phyloP scores from a whole-genome alignment of 2,888 invertebrate species.

The Troides helena region DNA sequence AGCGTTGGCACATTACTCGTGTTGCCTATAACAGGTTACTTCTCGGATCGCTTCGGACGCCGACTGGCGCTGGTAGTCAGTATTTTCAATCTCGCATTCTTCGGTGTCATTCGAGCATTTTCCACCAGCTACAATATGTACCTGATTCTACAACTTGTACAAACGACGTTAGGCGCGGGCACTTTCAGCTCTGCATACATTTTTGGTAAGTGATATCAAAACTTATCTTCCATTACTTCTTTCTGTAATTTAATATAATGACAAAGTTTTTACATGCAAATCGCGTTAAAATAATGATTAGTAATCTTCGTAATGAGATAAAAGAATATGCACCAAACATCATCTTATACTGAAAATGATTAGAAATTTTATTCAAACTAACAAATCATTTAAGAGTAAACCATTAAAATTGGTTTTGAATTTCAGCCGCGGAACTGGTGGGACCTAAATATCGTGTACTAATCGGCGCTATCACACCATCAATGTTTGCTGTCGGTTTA shows the following conservation, averaged over 20 bases:
- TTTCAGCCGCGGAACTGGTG: conserved; percentile 86
- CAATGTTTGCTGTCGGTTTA: conserved; percentile 87
- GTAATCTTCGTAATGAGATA: too few species aligned
- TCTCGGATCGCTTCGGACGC: conserved; percentile 81
- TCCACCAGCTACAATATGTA: conserved; percentile 79
- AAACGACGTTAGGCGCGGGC: conserved; percentile 75
- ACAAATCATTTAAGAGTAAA: too few species aligned
- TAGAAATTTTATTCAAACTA: too few species aligned
- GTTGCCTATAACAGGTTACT: conserved; percentile 80
- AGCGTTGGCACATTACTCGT: conserved; percentile 83
- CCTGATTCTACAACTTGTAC: conserved; percentile 73
- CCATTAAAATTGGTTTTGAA: too few species aligned
- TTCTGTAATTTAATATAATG: too few species aligned
- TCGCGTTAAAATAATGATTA: too few species aligned
- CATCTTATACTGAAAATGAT: too few species aligned
- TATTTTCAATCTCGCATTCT: conserved; percentile 53
- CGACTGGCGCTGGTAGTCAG: conserved; percentile 56
- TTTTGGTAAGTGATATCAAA: conserved; percentile 41
- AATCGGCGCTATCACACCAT: conserved; percentile 84
- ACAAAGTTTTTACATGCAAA: too few species aligned
- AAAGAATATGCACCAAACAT: too few species aligned
- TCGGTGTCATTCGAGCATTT: conserved; percentile 78
- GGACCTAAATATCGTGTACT: conserved; percentile 86
- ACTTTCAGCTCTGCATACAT: conserved; percentile 74
- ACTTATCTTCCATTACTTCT: too few species aligned